Percentiles rank a stretch among this genome's conserved stretches.
These are phyloP conservation scores for Rotaria sp. DNA, from an alignment of 2,888 invertebrate genomes.

Conservation along the genomic window DNA sequence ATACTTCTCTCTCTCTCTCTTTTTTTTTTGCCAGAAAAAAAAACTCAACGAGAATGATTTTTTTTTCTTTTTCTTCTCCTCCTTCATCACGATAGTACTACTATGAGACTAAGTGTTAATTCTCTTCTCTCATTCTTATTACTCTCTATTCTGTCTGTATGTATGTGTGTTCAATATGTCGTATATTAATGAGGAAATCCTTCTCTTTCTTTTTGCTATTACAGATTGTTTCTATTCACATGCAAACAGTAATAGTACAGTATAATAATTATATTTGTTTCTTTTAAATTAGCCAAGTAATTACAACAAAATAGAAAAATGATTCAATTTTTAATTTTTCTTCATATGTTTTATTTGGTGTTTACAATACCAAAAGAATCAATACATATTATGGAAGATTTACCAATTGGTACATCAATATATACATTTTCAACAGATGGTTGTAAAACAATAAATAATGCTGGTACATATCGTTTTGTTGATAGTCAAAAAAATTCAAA, in stretches of 20 bases:
- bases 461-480: not conserved
- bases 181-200: slow-evolving; percentile 25
- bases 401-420: not conserved
- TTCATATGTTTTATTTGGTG: not conserved
- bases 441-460: not conserved
- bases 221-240: slow-evolving; percentile 9
- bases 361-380: not conserved
- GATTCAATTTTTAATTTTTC: not conserved
- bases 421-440: not conserved
- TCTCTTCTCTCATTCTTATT: not conserved
- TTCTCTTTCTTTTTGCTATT: not conserved
- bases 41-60: not conserved
- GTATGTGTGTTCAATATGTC: slow-evolving; percentile 6
- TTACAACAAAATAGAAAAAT: not conserved
- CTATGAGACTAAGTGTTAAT: not conserved
- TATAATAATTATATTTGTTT: not conserved
- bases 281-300: not conserved
- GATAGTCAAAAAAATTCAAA: not conserved
- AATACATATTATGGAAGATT: slow-evolving; percentile 14
- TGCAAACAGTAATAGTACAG: not conserved
- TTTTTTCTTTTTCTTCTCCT: not conserved
- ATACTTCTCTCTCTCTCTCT: not conserved
- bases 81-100: not conserved
- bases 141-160: not conserved
- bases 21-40: not conserved